Conservation (phyloP, 2,113 vertebrate genomes). For the Microcebus tavaratra region DNA sequence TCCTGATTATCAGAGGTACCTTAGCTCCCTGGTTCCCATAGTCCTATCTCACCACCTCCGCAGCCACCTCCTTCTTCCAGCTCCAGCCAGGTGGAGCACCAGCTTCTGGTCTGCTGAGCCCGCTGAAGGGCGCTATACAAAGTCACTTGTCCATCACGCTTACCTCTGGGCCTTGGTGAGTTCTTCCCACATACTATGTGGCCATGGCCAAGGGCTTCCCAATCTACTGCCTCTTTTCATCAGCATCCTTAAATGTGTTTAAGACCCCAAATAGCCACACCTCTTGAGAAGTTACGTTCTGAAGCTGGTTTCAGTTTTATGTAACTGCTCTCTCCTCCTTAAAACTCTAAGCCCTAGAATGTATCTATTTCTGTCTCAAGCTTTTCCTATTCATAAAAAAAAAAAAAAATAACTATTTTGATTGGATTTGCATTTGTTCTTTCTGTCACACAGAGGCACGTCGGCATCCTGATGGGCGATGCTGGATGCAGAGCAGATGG, state of each 20-base stretch:
- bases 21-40: neutral
- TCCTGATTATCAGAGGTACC: neutral
- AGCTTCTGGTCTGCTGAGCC: neutral
- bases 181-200: neutral
- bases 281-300: neutral
- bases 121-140: neutral
- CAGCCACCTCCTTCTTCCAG: neutral
- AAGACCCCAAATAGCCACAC: neutral
- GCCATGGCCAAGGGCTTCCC: neutral
- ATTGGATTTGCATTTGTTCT: conserved; percentile 10
- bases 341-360: neutral
- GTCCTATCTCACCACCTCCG: neutral
- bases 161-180: neutral
- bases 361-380: neutral
- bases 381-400: conserved; percentile 14
- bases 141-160: neutral
- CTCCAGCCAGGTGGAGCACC: neutral
- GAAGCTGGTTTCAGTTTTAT: neutral
- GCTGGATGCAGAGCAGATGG: neutral
- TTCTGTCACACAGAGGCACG: neutral
- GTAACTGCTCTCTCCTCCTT: neutral
- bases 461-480: neutral
- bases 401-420: neutral
- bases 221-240: neutral
- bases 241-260: neutral